Conservation (phyloP, 30 jellyfish, hydroid and myxozoan genomes). For the Chrysaora quinquecirrha region DNA sequence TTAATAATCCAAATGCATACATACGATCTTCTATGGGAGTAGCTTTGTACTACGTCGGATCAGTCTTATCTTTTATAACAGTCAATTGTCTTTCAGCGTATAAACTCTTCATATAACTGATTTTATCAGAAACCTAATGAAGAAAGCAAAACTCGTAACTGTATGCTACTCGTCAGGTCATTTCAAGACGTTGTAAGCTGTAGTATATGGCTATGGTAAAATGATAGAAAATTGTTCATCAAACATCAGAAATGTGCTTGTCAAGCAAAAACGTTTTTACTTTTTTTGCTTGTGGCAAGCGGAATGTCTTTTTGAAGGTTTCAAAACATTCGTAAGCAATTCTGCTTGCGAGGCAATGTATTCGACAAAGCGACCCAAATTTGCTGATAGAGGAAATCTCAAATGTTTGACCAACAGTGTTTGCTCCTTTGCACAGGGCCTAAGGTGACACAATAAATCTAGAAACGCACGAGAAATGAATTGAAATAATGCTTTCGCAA, state of each 20-base stretch:
- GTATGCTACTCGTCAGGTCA: not conserved
- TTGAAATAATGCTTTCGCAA: no score
- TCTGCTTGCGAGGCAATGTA: no score
- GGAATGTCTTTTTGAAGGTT: not conserved
- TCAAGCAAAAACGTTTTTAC: not conserved
- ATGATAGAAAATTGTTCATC: not conserved
- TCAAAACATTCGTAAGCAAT: no score
- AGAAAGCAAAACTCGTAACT: not conserved
- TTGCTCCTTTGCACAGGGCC: no score
- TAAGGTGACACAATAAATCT: not conserved
- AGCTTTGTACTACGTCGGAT: slow-evolving; percentile 51
- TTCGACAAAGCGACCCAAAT: no score
- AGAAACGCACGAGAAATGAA: not conserved
- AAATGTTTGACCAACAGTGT: no score
- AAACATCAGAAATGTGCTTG: no score
- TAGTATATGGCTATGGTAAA: not conserved
- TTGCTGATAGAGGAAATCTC: no score
- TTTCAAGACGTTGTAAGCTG: not conserved
- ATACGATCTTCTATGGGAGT: no score
- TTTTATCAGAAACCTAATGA: slow-evolving; percentile 76
- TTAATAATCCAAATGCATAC: no score
- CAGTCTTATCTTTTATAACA: slow-evolving; percentile 36
- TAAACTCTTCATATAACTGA: slow-evolving; percentile 81
- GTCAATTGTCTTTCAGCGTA: slow-evolving; percentile 71
- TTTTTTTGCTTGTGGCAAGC: not conserved